Percentiles rank a stretch among this genome's conserved stretches.
Conservation (phyloP, 2,888 invertebrate genomes). For the Cephus runcator region DNA sequence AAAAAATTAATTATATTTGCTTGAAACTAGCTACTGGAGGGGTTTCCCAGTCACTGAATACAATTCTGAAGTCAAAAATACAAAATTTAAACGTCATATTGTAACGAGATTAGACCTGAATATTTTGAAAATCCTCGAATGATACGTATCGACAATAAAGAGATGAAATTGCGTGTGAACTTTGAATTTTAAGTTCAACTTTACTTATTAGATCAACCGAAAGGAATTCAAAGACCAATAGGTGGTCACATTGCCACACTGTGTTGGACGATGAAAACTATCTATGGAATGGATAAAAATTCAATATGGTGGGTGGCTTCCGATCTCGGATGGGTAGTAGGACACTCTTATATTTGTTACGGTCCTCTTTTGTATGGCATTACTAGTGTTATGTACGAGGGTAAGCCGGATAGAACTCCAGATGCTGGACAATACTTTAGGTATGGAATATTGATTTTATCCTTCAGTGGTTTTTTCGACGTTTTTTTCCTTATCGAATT, state of each 20-base stretch:
- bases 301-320: conserved; percentile 95
- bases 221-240: conserved; percentile 89
- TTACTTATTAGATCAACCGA: conserved; percentile 68
- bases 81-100: background rate
- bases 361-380: conserved; percentile 85
- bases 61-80: too few relatives aligned
- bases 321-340: conserved; percentile 92
- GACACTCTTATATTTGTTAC: conserved; percentile 94
- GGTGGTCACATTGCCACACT: conserved; percentile 89
- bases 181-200: background rate
- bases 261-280: conserved; percentile 84
- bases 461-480: background rate
- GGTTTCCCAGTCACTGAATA: too few relatives aligned
- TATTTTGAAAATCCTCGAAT: background rate
- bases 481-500: background rate
- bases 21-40: too few relatives aligned
- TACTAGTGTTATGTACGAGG: conserved; percentile 88
- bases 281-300: conserved; percentile 82
- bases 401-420: conserved; percentile 94
- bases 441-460: conserved; percentile 59
- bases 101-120: background rate
- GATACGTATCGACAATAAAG: background rate
- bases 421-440: conserved; percentile 93
- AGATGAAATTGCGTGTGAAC: background rate
- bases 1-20: too few relatives aligned